phyloP scores from a whole-genome alignment of 2,113 vertebrate species.

The Felis chaus region DNA sequence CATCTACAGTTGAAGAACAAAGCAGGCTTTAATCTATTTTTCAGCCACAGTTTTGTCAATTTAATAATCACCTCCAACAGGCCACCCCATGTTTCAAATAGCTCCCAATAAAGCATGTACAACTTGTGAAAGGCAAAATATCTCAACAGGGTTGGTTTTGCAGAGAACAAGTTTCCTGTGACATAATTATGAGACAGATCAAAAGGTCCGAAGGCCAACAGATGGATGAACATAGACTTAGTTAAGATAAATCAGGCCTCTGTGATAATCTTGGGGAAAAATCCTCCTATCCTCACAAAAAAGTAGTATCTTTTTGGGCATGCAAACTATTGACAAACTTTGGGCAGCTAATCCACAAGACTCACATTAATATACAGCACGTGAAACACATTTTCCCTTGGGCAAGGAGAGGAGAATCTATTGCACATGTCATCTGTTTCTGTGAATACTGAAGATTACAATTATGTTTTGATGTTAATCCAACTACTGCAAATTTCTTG shows the following conservation, averaged over 20 bases:
- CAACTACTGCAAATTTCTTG: constrained; percentile 58
- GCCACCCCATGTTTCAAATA: background rate
- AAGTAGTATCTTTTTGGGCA: background rate
- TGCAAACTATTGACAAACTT: constrained; percentile 37
- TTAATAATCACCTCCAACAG: background rate
- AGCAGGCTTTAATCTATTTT: background rate
- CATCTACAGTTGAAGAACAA: background rate
- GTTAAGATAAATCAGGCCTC: background rate
- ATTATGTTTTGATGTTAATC: constrained; percentile 75
- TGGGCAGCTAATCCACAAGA: background rate
- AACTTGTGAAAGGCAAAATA: constrained; percentile 1
- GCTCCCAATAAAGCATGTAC: background rate
- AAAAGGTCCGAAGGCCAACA: background rate
- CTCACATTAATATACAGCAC: background rate
- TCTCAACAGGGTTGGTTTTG: background rate
- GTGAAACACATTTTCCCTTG: background rate
- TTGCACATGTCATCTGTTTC: constrained; percentile 55
- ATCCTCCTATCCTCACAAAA: background rate
- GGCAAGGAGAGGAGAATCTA: constrained; percentile 45
- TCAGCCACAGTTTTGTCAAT: background rate
- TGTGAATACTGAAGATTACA: constrained; percentile 66
- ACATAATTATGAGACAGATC: constrained; percentile 22
- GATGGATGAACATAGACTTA: constrained; percentile 12
- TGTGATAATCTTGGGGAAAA: background rate
- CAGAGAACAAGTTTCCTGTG: background rate